Base-by-base conservation (phyloP, 2,888 invertebrate genomes). In the Dilophus febrilis region DNA sequence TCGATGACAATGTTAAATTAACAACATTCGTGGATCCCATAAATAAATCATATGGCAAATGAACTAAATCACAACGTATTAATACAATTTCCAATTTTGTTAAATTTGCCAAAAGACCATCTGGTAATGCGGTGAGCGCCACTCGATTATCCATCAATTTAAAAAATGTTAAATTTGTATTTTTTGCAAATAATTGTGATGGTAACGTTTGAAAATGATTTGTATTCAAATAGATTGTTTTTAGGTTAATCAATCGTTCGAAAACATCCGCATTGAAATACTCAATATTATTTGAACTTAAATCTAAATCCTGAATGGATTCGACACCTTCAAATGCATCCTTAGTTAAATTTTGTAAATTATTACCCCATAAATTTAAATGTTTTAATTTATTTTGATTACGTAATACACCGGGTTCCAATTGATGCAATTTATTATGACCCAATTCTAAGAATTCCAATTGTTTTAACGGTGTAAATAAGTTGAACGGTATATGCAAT, bases 321-420 rank as follows among this genome's bases (percentile, higher is more conserved):
- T 66, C 60, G 3, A 77, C 66, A 35, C 76, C 71, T 26, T 69
- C 67, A 51, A 83, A 79, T 44, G 72, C 66, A 42, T 71, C 66
- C 44, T 70, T 64, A 13, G 72, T 66, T 30, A 83, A 64, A 57
- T 72, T 70, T 18, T 64, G 68, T 40, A 85, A 61, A 48, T 71
- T 68, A 53, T 82, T 85, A 49, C 71, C 68, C 72, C 77, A 77
- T 27, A 84, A 55, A 49, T 78, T 76, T 38, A 85, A 59, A 36
- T 71, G 65, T 40, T 62, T 59, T 42, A 83, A 56, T 47, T 70
- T 67, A 39, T 63, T 65, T 48, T 76, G 64, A 54, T 72, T 70
- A 28, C 67, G 64, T 54, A 83, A 81, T 40, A 74, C 59, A 42
- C 68, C 71, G 2, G 66, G 63, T 28, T 72, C 69, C 50, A 83